These are phyloP conservation scores for Cinclus cinclus DNA, from an alignment of 2,113 vertebrate genomes.

Conservation along the genomic window DNA sequence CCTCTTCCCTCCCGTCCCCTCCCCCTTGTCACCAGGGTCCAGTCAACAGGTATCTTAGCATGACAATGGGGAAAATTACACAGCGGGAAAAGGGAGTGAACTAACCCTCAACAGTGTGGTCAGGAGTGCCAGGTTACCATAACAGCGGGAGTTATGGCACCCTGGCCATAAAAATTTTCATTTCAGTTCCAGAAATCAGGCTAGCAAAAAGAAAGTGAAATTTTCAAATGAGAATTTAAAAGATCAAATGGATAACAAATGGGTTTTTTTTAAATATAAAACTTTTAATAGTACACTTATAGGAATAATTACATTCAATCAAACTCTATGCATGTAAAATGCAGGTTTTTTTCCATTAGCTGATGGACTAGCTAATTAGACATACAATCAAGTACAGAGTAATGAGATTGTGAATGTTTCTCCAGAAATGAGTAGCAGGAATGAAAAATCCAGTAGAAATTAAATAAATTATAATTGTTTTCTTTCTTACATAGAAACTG, in stretches of 20 bases:
- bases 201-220: neutral
- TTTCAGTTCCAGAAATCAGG: neutral
- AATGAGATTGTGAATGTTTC: neutral
- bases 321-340: neutral
- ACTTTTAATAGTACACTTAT: constrained; percentile 15
- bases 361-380: neutral
- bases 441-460: neutral
- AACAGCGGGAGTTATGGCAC: neutral
- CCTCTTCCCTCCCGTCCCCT: too few relatives aligned
- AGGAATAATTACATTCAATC: neutral
- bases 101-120: too few relatives aligned
- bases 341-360: neutral
- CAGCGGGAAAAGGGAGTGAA: too few relatives aligned
- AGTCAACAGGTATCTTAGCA: too few relatives aligned
- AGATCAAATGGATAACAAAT: neutral
- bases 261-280: neutral
- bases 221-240: neutral
- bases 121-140: neutral
- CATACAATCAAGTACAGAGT: neutral
- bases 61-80: too few relatives aligned
- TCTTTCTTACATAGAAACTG: neutral
- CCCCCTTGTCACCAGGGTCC: too few relatives aligned
- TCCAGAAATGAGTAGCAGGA: neutral
- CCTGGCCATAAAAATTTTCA: neutral
- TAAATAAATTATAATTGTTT: neutral